phyloP scores from a whole-genome alignment of 2,888 invertebrate species.

The Metellina segmentata region DNA sequence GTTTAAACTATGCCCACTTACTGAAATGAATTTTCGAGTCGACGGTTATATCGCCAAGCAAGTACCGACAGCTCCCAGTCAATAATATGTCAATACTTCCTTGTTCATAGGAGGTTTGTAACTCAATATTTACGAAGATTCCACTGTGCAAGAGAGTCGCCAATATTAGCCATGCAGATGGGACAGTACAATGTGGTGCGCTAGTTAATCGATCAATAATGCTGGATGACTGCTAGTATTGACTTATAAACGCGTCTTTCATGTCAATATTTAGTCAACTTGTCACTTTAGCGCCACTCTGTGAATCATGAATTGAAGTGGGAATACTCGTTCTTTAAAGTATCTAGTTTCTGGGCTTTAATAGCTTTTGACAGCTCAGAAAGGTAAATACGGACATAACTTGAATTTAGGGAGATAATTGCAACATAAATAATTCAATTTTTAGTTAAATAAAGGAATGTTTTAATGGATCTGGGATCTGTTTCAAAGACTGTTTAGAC shows the following conservation, averaged over 20 bases:
- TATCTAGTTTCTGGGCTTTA: too few species aligned
- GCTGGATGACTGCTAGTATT: conserved; percentile 22
- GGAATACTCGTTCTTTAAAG: not conserved
- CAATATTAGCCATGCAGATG: conserved; percentile 39
- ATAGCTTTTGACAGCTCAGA: too few species aligned
- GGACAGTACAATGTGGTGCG: not conserved
- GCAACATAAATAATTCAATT: too few species aligned
- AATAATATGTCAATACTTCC: conserved; percentile 6
- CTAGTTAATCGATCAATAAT: conserved; percentile 39
- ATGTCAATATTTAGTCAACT: conserved; percentile 34
- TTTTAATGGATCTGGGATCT: too few species aligned
- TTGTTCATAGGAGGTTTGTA: not conserved
- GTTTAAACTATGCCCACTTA: not conserved
- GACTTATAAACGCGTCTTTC: conserved; percentile 36
- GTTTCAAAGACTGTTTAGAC: too few species aligned
- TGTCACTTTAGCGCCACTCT: not conserved
- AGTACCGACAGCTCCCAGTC: not conserved
- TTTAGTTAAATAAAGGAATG: too few species aligned
- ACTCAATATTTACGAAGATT: conserved; percentile 57
- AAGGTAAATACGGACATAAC: too few species aligned
- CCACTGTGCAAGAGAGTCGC: conserved; percentile 8
- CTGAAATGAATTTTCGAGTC: not conserved
- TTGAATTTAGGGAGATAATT: too few species aligned
- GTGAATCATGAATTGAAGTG: not conserved
- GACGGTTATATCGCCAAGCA: not conserved